Evolutionary conservation across 2,888 invertebrate genomes (phyloP), one percentile per base, ranked within the genome.

Genomic region (Temnothorax unifasciatus): DNA sequence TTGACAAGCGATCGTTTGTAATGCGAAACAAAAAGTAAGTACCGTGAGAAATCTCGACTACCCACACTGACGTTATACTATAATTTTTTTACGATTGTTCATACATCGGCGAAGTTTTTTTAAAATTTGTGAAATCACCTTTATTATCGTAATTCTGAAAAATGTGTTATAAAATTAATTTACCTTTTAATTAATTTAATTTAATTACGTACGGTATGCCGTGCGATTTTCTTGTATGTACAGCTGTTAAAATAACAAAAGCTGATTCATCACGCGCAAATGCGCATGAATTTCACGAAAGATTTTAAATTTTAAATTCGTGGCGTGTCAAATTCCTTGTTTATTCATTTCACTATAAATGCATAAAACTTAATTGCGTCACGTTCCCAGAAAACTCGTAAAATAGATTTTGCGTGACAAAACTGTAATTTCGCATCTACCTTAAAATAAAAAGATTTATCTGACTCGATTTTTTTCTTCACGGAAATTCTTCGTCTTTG

Each of bases 281-380:
- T 21, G 52, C 38, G 13, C 21, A 63, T 34, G 8, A 6, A 52
- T 76, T 21, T 50, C 50, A 38, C 25, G 4, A 15, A 11, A 34
- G 50, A 63, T 76, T 66, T 66, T 54, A 66, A 54, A 77, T 77
- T 77, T 68, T 68, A 63, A 15, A 64, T 76, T 64, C 21, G 15
- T 8, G 13, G 25, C 41, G n/a, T n/a, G 11, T 11, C 15, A 2
- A 9, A 29, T 29, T 71, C 57, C n/a, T 63, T 15, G 25, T 15
- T 29, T 47, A 63, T 71, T 71, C 4, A 4, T 38, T 18, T 59
- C n/a, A 18, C 25, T 34, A 44, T 79, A 50, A 75, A 75, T 63
- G 6, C 21, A 38, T 76, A 73, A 59, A 73, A 81, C 29, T 73
- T 73, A 18, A 73, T 73, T 73, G 25, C 68, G 47, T 29, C 52